A percentile compares a stretch with the other conserved stretches of the same genome.
These are phyloP conservation scores for Augiades crinisus DNA, from an alignment of 2,888 invertebrate species.

Conservation along the genomic window DNA sequence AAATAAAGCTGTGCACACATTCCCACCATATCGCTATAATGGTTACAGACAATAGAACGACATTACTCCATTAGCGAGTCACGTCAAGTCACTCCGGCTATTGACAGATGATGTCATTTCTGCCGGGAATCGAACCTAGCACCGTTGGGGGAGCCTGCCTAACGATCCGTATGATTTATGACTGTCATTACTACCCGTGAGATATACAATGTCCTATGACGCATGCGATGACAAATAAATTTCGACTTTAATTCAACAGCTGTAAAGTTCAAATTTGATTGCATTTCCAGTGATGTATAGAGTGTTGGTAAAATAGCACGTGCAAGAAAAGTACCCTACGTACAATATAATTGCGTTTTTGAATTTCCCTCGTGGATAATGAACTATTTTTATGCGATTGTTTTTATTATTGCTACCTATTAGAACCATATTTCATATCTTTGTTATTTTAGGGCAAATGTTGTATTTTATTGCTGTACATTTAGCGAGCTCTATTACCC, in stretches of 20 bases:
- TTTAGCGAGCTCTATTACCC: slow-evolving; percentile 25
- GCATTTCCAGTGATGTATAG: slow-evolving; percentile 19
- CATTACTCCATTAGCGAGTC: slow-evolving; percentile 75
- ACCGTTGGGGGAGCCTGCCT: slow-evolving; percentile 69
- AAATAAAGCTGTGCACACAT: slow-evolving; percentile 9
- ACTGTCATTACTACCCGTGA: slow-evolving; percentile 68
- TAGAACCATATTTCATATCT: slow-evolving; percentile 13
- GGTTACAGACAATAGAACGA: slow-evolving; percentile 51
- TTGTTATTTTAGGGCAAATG: slow-evolving; percentile 5
- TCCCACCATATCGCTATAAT: slow-evolving; percentile 24
- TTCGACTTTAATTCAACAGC: slow-evolving; percentile 27
- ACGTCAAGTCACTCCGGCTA: slow-evolving; percentile 73
- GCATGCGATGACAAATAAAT: slow-evolving; percentile 22
- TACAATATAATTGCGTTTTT: slow-evolving; percentile 64
- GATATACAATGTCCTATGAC: not conserved
- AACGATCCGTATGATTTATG: slow-evolving; percentile 81
- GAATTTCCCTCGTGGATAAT: slow-evolving; percentile 51
- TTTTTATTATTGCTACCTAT: slow-evolving; percentile 19
- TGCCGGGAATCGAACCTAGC: slow-evolving; percentile 74
- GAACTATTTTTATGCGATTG: slow-evolving; percentile 37
- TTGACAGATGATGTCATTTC: slow-evolving; percentile 82
- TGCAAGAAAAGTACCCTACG: slow-evolving; percentile 46
- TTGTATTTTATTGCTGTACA: not conserved
- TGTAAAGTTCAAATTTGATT: slow-evolving; percentile 21
- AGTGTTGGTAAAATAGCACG: slow-evolving; percentile 32